Conservation (phyloP, 2,113 vertebrate genomes). For the Perca flavescens region DNA sequence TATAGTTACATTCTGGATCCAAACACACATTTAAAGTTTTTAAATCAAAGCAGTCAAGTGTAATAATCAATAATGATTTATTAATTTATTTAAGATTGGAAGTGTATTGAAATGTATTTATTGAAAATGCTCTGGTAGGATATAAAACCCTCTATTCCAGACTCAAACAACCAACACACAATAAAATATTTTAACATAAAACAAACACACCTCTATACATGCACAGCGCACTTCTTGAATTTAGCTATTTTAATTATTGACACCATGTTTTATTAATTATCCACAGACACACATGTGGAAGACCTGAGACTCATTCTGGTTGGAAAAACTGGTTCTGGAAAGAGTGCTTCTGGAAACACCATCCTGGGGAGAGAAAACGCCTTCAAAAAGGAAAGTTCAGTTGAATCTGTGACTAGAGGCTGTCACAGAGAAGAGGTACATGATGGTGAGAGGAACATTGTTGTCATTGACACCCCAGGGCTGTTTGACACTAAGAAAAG, state of each 20-base stretch:
- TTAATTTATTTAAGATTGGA: no score
- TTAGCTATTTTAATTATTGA: background rate
- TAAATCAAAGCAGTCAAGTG: no score
- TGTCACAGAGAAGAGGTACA: constrained; percentile 9
- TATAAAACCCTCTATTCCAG: no score
- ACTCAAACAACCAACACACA: no score
- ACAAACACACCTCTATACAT: background rate
- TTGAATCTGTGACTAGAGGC: background rate
- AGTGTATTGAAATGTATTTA: no score
- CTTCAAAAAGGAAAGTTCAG: background rate
- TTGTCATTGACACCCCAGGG: constrained; percentile 72
- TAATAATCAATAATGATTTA: no score
- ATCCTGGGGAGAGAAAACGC: background rate
- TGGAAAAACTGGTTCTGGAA: constrained; percentile 64
- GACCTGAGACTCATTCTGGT: constrained; percentile 55
- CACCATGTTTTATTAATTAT: background rate
- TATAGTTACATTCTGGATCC: no score
- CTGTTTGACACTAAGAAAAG: constrained; percentile 48
- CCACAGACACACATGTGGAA: rapidly evolving
- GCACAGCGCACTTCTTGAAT: background rate
- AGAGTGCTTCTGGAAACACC: constrained; percentile 71
- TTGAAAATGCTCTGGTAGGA: no score
- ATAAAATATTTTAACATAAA: background rate
- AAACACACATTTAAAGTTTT: background rate
- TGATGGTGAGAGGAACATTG: constrained; percentile 9